Evolutionary conservation across 1,140 invertebrate genomes (phyloP), one percentile per base, ranked within the genome.

Genomic region (Drosophila aff.): DNA sequence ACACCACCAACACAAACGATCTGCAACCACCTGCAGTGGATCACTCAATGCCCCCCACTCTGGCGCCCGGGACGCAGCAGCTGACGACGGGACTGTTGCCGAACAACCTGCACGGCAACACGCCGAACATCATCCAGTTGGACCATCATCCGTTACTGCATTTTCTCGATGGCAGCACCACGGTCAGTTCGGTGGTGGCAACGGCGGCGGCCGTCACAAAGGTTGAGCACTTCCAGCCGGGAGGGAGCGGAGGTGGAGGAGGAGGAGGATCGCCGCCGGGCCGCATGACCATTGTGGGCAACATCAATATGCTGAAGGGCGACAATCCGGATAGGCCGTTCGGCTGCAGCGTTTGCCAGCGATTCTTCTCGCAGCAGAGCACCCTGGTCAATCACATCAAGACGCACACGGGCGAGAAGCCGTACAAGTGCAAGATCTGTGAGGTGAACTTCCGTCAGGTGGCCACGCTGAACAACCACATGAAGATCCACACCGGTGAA

Each of bases 401-500:
- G 80, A 93, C 92, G 75, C 92, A 93, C 75, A 93, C 92, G 63
- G 92, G 92, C 21, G 91, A 93, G 50, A 93, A 92, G 60, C 91
- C 91, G 40, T 93, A 92, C 73, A 93, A 93, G 69, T 93, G 92
- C 80, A 92, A 90, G 77, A 84, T 93, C 71, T 93, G 92, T 69
- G 92, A 91, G 33, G 90, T 90, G 28, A 79, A 83, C 63, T 93
- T 93, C 76, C 90, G 92, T 67, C 92, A 93, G 69, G 82, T 91
- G 66, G 92, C 91, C 47, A 92, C 92, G 68, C 79, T 93, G 33
- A 92, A 92, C 62, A 93, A 93, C 60, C 92, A 93, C 66, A 86
- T 93, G 76, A 93, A 93, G 90, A 93, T 93, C 67, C 92, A 93
- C 61, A 93, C 92, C 71, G 92, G 92, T 26, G 92, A 93, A 73